Base-by-base conservation (phyloP, 2,797 vertebrate genomes). In the Propithecus perrieri region DNA sequence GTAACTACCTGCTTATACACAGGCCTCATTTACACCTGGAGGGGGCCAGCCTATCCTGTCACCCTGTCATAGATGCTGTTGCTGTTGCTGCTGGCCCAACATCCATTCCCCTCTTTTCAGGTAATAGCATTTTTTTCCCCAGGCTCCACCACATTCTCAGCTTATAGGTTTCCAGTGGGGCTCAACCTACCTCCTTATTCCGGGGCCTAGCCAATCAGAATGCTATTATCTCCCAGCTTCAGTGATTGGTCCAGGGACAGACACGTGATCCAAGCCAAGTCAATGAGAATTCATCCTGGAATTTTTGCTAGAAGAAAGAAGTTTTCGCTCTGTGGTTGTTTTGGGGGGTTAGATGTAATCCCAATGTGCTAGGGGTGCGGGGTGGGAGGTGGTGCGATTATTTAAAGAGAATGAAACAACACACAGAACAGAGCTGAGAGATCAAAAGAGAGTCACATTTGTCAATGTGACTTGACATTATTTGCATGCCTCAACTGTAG, bases 381-480 rank as follows among this genome's bases (percentile, higher is more conserved):
- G 50, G 14, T 50, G 20, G 50, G 20, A 12, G 41, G 55, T 17
- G 28, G 38, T 17, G 28, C 53, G 71, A 10, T 75, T 65, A 43
- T 92, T 89, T 89, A 89, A 87, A 80, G 69, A 94, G 76, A 85
- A 57, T 20, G 17, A 83, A 78, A n/a, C 57, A 53, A 33, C 55
- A n/a, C 20, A 7, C 75, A 65, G 20, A 74, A 24, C 57, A 96
- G 38, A 35, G 35, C 79, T 43, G 43, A 84, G 55, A 90, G 59
- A 41, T 63, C 43, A 67, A 38, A 59, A 89, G 72, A 46, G 11
- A 79, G 78, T 15, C 65, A 41, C 6, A 41, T 41, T 41, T 41
- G 41, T 41, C 41, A 41, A 7, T 67, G 63, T 76, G 89, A 72
- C 33, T 75, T 81, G 6, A 28, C 17, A 18, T 28, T 86, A 87